Conservation (phyloP, 2,113 vertebrate species). For the Chunga burmeisteri region DNA sequence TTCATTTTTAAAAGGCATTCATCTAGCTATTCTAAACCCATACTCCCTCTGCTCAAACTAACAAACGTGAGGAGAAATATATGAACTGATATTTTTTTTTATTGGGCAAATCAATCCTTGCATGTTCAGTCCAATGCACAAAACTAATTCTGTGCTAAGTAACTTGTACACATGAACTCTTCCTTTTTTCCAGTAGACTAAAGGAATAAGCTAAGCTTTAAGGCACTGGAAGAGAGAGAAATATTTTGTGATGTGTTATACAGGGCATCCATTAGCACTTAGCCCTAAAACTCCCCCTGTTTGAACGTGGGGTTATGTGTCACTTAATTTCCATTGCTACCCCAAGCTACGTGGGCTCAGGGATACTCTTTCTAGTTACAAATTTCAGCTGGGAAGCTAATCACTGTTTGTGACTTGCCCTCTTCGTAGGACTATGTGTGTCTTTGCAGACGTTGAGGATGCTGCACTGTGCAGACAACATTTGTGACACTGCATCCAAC, state of each 20-base stretch:
- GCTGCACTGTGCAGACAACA: not conserved
- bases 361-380: not conserved
- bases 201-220: not conserved
- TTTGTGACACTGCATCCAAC: not conserved
- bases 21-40: not conserved
- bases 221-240: not conserved
- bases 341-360: too few relatives aligned
- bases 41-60: not conserved
- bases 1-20: not conserved
- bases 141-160: not conserved
- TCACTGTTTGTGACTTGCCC: not conserved
- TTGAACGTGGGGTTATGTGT: not conserved
- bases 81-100: not conserved
- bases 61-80: not conserved
- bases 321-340: not conserved
- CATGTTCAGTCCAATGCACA: not conserved
- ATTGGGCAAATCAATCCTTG: not conserved
- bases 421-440: fast-evolving
- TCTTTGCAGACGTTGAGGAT: not conserved
- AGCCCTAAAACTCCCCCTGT: not conserved
- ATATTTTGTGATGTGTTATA: not conserved
- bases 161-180: not conserved
- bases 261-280: not conserved
- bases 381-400: not conserved
- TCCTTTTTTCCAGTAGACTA: not conserved